Conservation (phyloP, 1,140 invertebrate species). For the Hylaeus anthracinus region DNA sequence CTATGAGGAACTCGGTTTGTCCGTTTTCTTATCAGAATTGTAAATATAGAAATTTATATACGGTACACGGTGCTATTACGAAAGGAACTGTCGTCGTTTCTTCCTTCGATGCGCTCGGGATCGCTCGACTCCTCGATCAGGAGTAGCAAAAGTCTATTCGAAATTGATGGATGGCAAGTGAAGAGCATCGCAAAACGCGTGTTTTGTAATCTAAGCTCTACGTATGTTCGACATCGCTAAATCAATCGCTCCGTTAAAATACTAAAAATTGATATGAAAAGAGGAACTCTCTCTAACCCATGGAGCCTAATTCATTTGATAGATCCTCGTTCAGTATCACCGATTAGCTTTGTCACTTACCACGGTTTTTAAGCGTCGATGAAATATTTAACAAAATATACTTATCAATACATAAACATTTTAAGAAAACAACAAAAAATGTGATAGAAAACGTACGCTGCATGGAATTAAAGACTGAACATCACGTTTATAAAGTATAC, state of each 20-base stretch:
- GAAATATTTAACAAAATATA: conserved; percentile 22
- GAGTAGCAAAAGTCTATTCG: conserved; percentile 42
- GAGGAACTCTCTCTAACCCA: conserved; percentile 12
- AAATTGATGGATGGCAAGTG: conserved; percentile 28
- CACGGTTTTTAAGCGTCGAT: conserved; percentile 13
- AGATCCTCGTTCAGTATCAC: conserved; percentile 39
- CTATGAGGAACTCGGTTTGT: conserved; percentile 15
- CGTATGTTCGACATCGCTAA: not conserved
- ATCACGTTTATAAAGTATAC: conserved; percentile 1
- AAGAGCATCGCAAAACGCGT: conserved; percentile 4
- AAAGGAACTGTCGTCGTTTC: conserved; percentile 35
- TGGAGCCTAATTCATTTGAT: conserved; percentile 29
- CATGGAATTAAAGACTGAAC: not conserved
- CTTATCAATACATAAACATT: conserved; percentile 4
- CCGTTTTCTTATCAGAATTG: not conserved
- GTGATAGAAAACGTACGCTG: not conserved
- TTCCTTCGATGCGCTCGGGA: not conserved
- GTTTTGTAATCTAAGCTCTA: conserved; percentile 30
- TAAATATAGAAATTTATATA: conserved; percentile 13
- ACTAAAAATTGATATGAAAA: conserved; percentile 56
- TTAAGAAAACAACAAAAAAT: not conserved
- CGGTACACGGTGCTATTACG: conserved; percentile 2
- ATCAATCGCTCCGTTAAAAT: conserved; percentile 26
- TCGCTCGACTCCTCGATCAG: conserved; percentile 39
- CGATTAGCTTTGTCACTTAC: conserved; percentile 18